A percentile compares a stretch with the other conserved stretches of the same genome.
phyloP scores from a whole-genome alignment of 1,140 invertebrate species.

The Holotrichia oblita region DNA sequence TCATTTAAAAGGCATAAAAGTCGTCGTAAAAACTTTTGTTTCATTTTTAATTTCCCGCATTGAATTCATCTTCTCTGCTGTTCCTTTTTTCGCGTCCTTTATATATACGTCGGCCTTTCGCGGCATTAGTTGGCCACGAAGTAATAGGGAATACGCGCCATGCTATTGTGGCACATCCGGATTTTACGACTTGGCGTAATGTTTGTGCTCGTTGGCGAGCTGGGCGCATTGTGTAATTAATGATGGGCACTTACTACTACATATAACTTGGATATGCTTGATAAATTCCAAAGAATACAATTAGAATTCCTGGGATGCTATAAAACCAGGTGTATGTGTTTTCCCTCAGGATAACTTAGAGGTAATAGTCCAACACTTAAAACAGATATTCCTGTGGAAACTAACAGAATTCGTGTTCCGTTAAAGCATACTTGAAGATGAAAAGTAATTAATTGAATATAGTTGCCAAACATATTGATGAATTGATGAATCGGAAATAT shows the following conservation, averaged over 20 bases:
- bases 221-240: constrained; percentile 19
- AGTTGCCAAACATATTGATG: too few species aligned
- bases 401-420: too few species aligned
- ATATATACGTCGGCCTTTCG: background rate
- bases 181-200: constrained; percentile 3
- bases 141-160: background rate
- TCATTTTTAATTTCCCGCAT: constrained; percentile 36
- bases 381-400: too few species aligned
- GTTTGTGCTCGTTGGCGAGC: background rate
- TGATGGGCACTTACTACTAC: background rate
- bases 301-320: background rate
- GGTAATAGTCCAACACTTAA: too few species aligned
- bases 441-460: too few species aligned
- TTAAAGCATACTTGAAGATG: too few species aligned
- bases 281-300: background rate
- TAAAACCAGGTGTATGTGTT: too few species aligned
- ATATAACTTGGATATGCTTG: background rate
- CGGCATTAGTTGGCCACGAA: background rate
- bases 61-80: constrained; percentile 10
- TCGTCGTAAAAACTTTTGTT: constrained; percentile 35
- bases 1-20: constrained; percentile 35
- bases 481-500: too few species aligned
- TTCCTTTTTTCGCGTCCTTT: background rate
- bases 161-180: constrained; percentile 15
- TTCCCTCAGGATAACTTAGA: too few species aligned